Conservation (phyloP, 2,113 vertebrate species). For the Oplegnathus fasciatus region DNA sequence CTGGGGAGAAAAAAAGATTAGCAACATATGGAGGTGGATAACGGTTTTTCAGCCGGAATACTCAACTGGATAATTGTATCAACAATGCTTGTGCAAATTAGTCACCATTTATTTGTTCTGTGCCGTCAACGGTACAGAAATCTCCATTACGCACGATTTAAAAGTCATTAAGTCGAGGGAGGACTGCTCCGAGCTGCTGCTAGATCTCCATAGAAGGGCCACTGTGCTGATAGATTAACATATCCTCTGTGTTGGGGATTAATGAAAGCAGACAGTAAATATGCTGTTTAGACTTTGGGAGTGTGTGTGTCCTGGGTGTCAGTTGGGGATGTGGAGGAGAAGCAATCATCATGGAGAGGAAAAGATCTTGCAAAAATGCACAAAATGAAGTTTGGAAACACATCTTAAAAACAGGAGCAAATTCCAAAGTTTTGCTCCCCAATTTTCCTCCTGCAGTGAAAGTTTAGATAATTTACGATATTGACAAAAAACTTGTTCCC, state of each 20-base stretch:
- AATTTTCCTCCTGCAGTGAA: background rate
- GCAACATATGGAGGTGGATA: conserved; percentile 79
- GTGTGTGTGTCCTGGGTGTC: conserved; percentile 1
- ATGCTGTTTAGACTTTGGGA: conserved; percentile 19
- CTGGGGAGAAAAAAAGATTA: conserved; percentile 69
- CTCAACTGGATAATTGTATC: conserved; percentile 82
- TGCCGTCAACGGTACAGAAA: conserved; percentile 70
- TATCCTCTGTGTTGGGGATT: conserved; percentile 29
- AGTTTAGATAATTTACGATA: background rate
- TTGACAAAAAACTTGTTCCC: no score
- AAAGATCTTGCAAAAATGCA: background rate
- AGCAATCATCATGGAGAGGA: background rate
- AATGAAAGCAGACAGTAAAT: conserved; percentile 49
- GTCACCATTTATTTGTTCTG: conserved; percentile 84
- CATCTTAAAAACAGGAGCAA: background rate
- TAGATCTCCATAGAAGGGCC: conserved; percentile 14
- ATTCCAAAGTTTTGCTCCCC: fast-evolving
- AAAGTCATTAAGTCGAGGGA: conserved; percentile 69
- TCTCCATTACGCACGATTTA: conserved; percentile 69
- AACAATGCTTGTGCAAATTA: conserved; percentile 82
- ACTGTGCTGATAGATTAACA: conserved; percentile 38
- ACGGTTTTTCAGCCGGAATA: conserved; percentile 79
- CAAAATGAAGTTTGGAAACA: background rate
- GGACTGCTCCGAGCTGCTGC: conserved; percentile 55
- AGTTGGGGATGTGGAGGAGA: background rate